Evolutionary conservation across 2,888 invertebrate species (phyloP), one percentile per base, ranked within the genome.

Genomic region (Nomada flava): DNA sequence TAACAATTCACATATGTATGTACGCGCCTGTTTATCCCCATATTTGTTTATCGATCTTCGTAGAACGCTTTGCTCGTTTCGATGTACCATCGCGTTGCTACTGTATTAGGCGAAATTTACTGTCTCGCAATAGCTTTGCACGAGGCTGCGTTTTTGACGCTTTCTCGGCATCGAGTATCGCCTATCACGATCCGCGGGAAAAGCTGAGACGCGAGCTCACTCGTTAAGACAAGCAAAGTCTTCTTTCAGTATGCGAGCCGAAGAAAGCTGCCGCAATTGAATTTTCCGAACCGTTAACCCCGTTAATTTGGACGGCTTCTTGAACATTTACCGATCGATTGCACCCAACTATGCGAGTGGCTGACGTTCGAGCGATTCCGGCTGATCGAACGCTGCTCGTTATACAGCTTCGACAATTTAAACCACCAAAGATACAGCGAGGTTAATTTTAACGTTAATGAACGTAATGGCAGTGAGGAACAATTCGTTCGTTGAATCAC

Each of bases 1-100:
- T 79, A 79, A 79, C 78, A 65, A 78, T 69, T 36, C 9, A 44
- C 44, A 62, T 57, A 57, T 50, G 26, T 36, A 60, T 13, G 23
- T 23, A 44, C 47, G 1, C 44, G 47, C 71, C 67, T 67, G 52
- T 80, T 80, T 77, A 57, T 68, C 55, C n/a, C n/a, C 42, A 23
- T 55, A 68, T 42, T 55, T 75, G 47, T 57, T 15, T 18, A 23
- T 44, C 44, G 44, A 57, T 44, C 36, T 47, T 15, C 15, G 47
- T 47, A 3, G 3, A 47, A 11, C n/a, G 44, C 11, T n/a, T 0
- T 7, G 52, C 75, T 62, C 20, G 18, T 13, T 29, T 20, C 23
- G 26, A 7, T 20, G 23, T 36, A 7, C 36, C 36, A n/a, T 42
- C 52, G 5, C 47, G 52, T 62, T 36, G 10, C 44, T 0, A 36